Evolutionary conservation across 2,113 vertebrate species (phyloP), one percentile per base, ranked within the genome.

Genomic region (Nyctereutes procyonoides): DNA sequence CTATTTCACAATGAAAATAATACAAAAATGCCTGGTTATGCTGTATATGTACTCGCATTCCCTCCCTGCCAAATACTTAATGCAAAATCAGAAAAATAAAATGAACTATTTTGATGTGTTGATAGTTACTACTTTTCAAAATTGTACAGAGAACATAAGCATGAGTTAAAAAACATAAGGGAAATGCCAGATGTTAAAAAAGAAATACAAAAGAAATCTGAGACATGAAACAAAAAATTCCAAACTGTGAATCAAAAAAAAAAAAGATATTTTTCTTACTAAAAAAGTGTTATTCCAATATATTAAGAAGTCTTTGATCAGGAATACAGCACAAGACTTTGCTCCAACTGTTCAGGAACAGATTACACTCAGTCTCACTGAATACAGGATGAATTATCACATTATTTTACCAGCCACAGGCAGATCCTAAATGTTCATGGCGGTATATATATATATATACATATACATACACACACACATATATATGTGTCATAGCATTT

Each of bases 61-160:
- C 26, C 12, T 76, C 35, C 3, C 43, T 43, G 86, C 7, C 43
- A 96, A 90, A 95, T 67, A 82, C 19, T 71, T 55, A 38, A 82
- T 60, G 73, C 0, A 94, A 94, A 93, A 73, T 55, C 67, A 88
- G 38, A 77, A 73, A 95, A 90, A 90, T 24, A 79, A 56, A 96
- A 81, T 24, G 14, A 83, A 80, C 12, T 19, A 71, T 63, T 95
- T 86, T 85, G 48, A n/a, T 65, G 77, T 28, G 80, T 60, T 63
- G 43, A 51, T 38, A 96, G 98, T 99, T 98, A 98, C 98, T 98
- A 97, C 43, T 2, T 96, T 93, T 98, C 95, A 94, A 98, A 98
- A 98, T 96, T 99, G 98, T 98, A 99, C 97, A 99, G 98, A 97
- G 62, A 98, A 93, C 93, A 97, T 96, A 76, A 56, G 83, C 74